Base-by-base conservation (phyloP, 2,113 vertebrate genomes). In the Chionis minor region DNA sequence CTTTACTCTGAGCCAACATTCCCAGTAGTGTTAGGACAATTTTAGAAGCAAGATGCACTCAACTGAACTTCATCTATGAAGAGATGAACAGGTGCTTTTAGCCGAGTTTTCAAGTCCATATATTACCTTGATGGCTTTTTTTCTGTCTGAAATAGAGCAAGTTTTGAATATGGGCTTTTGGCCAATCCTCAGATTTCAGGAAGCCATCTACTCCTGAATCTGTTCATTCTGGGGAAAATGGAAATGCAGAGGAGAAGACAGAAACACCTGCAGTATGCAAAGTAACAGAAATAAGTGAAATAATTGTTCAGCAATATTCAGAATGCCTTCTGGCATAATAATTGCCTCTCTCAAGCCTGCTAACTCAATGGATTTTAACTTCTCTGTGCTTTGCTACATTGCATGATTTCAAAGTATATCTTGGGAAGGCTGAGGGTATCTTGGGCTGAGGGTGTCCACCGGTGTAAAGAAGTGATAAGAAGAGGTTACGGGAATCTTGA, bases 11-110 rank as follows among this genome's bases (percentile, higher is more conserved):
- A 96, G 92, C 94, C 95, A 96, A 93, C 94, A 93, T 96, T 93
- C 95, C 82, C 86, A 75, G 86, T 86, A 94, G 80, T 11, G 92
- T 81, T 86, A 92, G 63, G 90, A 96, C 93, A 94, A 93, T 96
- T 96, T 96, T 97, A 97, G 96, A 96, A 96, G 83, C 95, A 86
- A 95, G 86, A 96, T 88, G 63, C 40, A 81, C 82, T 90, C 88
- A 90, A 71, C 71, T 96, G 95, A 96, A 95, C 82, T 86, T 94
- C 85, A 61, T 90, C 86, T 86, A 52, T 95, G 90, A 94, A 94
- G 88, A 93, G 51, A 96, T 20, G 90, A 96, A 94, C 96, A 97
- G 96, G 96, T 97, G 96, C 75, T 92, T 93, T 73, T 54, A 88
- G 94, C 75, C 88, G 82, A 91, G 63, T 86, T 88, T 86, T 92